These are phyloP conservation scores for Euclidia mi DNA, from an alignment of 2,888 invertebrate species.

Conservation along the genomic window DNA sequence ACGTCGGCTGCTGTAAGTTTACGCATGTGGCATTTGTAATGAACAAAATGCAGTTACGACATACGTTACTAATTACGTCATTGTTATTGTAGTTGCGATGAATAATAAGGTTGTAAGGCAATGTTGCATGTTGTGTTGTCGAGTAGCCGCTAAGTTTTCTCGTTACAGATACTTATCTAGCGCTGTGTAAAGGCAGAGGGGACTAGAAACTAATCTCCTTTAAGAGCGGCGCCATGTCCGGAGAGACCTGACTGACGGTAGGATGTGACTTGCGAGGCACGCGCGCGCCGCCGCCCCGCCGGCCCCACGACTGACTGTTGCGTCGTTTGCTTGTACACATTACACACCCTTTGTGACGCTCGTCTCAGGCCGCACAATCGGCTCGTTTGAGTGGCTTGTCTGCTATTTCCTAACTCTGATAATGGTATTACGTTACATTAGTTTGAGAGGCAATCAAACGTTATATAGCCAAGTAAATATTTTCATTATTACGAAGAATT, in stretches of 20 bases:
- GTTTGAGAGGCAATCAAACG: conserved; percentile 28
- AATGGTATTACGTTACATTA: conserved; percentile 44
- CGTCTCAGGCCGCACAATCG: conserved; percentile 58
- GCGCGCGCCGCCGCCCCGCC: too few species aligned
- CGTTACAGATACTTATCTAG: conserved; percentile 57
- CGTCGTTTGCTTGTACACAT: conserved; percentile 54
- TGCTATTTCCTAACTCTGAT: conserved; percentile 48
- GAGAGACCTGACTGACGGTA: conserved; percentile 59
- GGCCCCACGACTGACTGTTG: conserved; percentile 38
- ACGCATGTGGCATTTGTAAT: conserved; percentile 68
- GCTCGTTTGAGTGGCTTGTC: conserved; percentile 55
- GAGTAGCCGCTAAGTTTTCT: conserved; percentile 55
- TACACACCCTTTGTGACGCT: conserved; percentile 62
- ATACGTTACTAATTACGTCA: conserved; percentile 24
- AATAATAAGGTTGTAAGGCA: conserved; percentile 11
- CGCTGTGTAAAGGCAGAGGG: conserved; percentile 67
- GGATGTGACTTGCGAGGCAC: conserved; percentile 61
- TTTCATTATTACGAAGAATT: too few species aligned
- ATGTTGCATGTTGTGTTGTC: conserved; percentile 46
- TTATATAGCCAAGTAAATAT: too few species aligned
- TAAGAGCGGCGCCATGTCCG: conserved; percentile 58
- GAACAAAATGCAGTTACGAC: conserved; percentile 56
- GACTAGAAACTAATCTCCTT: conserved; percentile 68
- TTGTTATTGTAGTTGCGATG: conserved; percentile 9
- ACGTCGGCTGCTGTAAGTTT: conserved; percentile 54